Conservation (phyloP, 1,140 invertebrate species). For the Brachionus paranguensis region DNA sequence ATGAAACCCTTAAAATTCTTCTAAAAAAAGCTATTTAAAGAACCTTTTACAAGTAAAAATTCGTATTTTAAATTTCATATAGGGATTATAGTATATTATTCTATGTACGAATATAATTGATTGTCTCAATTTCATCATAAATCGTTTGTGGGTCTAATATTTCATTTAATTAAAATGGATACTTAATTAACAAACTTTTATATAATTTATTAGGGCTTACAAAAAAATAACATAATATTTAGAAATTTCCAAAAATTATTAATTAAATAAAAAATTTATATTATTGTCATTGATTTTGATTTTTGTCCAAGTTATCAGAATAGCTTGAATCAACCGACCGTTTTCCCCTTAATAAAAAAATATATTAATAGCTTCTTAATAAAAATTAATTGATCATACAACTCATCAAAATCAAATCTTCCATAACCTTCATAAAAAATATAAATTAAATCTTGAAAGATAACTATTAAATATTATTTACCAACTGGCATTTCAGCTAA, state of each 20-base stretch:
- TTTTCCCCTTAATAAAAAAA: not conserved
- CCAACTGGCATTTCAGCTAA: constrained; percentile 3
- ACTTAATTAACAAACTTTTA: not conserved
- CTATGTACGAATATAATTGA: no score
- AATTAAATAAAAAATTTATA: not conserved
- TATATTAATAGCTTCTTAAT: not conserved
- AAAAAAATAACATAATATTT: not conserved
- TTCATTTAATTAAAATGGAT: not conserved
- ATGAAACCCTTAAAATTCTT: no score
- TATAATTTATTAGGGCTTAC: not conserved
- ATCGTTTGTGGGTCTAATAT: no score
- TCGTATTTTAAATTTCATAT: no score
- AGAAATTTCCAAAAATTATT: not conserved
- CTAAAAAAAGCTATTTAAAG: no score
- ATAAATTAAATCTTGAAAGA: not conserved
- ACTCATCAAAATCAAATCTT: not conserved
- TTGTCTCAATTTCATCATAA: no score
- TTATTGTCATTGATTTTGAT: not conserved
- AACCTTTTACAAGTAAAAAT: no score
- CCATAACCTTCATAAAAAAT: not conserved
- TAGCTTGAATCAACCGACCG: not conserved
- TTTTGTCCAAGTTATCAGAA: not conserved
- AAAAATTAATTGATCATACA: not conserved
- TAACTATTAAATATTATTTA: not conserved
- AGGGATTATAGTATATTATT: no score